Evolutionary conservation across 2,888 invertebrate genomes (phyloP), one percentile per base, ranked within the genome.

Genomic region (Frankliniella intonsa): DNA sequence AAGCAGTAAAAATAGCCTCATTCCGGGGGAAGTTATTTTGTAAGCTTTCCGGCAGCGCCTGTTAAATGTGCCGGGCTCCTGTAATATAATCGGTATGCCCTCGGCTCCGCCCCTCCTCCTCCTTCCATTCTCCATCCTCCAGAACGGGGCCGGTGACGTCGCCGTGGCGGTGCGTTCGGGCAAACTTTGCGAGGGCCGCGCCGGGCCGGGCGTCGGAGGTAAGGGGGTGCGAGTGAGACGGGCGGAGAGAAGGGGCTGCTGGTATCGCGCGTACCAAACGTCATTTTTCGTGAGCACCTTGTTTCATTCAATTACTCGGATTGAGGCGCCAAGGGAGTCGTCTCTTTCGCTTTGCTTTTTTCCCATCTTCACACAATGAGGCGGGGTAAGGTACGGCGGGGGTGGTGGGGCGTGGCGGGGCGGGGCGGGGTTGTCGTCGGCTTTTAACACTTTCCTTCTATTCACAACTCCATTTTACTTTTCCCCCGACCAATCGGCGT

Each of bases 1-100:
- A 62, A 62, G 62, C 62, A 62, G 62, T 62, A 62, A 62, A 62
- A 62, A 62, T 62, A 62, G 62, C 62, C n/a, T n/a, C 62, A 62
- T 62, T 62, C 62, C 62, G n/a, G 62, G 38, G 38, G 19, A 62
- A n/a, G 62, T 62, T 62, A 62, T 62, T 62, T 62, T 17, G 62
- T 62, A 62, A 62, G 62, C 62, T 62, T 14, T n/a, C 62, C 62
- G 62, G 38, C 2, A 38, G 38, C 38, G 38, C 5, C 38, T 17
- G 62, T n/a, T 5, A n/a, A 62, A 62, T 62, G 62, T 17, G 62
- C 62, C 12, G 55, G 62, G 62, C 62, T 62, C 62, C 62, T 38
- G 38, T 62, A 62, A 62, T 62, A 62, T 62, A 62, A 62, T 62
- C 62, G 62, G 62, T 62, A 62, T 62, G 62, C 62, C 14, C 62